Evolutionary conservation across 92 coral and sea anemone species (phyloP), one percentile per base, ranked within the genome.

Genomic region (Parazoanthus atlanticus): DNA sequence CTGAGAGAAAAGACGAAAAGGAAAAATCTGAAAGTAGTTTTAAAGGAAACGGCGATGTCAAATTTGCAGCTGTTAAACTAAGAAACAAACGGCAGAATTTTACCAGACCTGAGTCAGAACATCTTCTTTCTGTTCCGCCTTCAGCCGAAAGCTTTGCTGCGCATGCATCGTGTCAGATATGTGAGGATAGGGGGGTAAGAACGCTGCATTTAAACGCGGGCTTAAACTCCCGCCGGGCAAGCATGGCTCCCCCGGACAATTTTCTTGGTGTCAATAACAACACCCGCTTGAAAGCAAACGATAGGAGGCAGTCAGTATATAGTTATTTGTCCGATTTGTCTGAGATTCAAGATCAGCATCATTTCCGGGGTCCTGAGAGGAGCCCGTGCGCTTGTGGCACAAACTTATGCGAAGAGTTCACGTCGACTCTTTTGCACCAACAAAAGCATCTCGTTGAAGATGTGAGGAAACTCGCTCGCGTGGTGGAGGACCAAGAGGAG

Each of bases 361-460:
- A 19, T 0, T 26, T 29, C 41, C n/a, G 12, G 17, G 6, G 49
- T 41, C 86, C 78, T 11, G 86, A 83, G 66, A 70, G 25, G 19
- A 40, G 15, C 15, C 65, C n/a, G 1, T 83, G 86, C 38, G 36
- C 16, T 2, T 83, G 86, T 26, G 78, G 65, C 16, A 40, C 86
- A 70, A 30, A 13, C 77, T 41, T 47, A 12, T 83, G 86, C 26
- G 61, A 67, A 41, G 78, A 69, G 30, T 67, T 83, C 4, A 69
- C 78, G 15, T 49, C 64, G 32, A 30, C 54, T 5, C 33, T 86
- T 16, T 74, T 91, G 26, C 89, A 93, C 46, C 98, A 93, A 8
- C 99, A 96, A 72, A 98, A 96, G 9, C 98, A 96, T 74, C 86
- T 96, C 54, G 98, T 96, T 72, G 76, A 84, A 61, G 92, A 95